These are phyloP conservation scores for Pterocles orientalis DNA, from an alignment of 2,113 vertebrate genomes.

Conservation along the genomic window DNA sequence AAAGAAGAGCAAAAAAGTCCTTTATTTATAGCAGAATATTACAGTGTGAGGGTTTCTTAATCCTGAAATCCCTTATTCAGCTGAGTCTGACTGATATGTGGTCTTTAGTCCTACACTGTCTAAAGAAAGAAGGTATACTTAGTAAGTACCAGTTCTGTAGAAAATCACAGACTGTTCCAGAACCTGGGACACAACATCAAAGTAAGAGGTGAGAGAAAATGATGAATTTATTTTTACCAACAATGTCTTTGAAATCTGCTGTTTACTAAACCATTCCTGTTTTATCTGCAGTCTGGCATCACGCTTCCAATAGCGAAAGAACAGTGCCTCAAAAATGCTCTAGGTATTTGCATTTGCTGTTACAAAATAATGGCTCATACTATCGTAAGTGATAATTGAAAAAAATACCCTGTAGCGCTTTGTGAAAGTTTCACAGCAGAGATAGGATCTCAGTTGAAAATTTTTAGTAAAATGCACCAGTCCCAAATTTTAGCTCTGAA, in stretches of 20 bases:
- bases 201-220: neutral
- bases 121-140: neutral
- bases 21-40: slow-evolving; percentile 7
- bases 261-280: neutral
- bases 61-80: neutral
- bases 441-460: neutral
- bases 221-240: neutral
- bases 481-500: neutral
- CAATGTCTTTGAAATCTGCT: neutral
- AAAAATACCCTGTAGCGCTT: neutral
- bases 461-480: neutral
- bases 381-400: neutral
- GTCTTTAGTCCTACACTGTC: neutral
- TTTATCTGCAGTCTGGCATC: neutral
- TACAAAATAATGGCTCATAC: neutral
- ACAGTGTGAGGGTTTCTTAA: neutral
- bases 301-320: neutral
- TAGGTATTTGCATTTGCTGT: neutral
- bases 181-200: neutral
- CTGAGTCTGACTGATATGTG: neutral
- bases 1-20: neutral
- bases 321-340: neutral
- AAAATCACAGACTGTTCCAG: neutral
- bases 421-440: neutral
- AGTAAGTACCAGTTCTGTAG: neutral